phyloP scores from a whole-genome alignment of 2,113 vertebrate genomes.

The Alethe castanea region DNA sequence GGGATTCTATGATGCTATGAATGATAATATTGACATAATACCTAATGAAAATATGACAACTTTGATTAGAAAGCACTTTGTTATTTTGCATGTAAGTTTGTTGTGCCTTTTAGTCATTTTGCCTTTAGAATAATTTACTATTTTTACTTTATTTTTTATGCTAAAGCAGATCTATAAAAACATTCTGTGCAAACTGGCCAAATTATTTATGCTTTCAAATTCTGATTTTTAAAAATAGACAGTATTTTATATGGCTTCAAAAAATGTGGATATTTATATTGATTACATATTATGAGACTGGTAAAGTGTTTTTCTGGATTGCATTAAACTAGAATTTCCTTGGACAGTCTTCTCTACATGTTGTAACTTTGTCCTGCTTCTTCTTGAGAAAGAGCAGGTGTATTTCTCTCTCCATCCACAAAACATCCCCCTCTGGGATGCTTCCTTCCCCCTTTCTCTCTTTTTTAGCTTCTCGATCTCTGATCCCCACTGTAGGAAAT shows the following conservation, averaged over 20 bases:
- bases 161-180: background rate
- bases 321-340: background rate
- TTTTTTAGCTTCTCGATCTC: background rate
- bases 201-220: background rate
- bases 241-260: background rate
- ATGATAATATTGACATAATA: background rate
- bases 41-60: background rate
- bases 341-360: background rate
- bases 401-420: background rate
- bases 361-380: background rate
- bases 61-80: background rate
- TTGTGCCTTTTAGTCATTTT: background rate
- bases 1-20: background rate
- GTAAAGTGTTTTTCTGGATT: background rate
- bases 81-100: background rate
- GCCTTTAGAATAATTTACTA: background rate
- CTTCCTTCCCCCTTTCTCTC: background rate
- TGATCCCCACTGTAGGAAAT: background rate
- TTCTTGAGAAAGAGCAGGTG: background rate
- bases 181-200: background rate
- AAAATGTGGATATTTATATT: background rate
- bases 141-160: background rate
- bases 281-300: background rate
- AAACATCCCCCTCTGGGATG: background rate
- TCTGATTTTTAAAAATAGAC: background rate